Percentiles rank a stretch among this genome's conserved stretches.
Conservation (phyloP, 2,797 vertebrate genomes). For the Alca torda region DNA sequence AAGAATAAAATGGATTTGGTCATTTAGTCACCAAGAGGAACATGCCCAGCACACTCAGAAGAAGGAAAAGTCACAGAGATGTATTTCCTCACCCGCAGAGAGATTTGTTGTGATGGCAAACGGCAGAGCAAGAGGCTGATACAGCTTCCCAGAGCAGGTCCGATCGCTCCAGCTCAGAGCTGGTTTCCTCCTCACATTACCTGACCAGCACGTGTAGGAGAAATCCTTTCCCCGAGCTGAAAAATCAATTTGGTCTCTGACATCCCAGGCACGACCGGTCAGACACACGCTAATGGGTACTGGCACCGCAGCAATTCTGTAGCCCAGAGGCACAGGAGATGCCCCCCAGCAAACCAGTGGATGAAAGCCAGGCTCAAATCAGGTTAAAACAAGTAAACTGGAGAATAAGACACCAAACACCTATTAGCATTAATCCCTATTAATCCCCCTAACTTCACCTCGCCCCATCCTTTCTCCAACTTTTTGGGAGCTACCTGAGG, state of each 20-base stretch:
- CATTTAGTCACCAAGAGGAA: background rate
- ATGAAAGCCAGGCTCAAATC: background rate
- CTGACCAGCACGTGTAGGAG: background rate
- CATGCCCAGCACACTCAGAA: fast-evolving
- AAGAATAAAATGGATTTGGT: background rate
- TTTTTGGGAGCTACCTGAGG: background rate
- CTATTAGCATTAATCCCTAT: background rate
- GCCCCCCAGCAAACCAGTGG: background rate
- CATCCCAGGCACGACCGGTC: background rate
- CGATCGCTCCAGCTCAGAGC: background rate
- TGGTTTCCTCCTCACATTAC: background rate
- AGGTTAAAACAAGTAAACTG: background rate
- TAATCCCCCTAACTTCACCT: background rate
- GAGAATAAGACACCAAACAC: background rate
- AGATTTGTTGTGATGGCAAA: background rate
- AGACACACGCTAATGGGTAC: fast-evolving
- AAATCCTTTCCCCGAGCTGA: background rate
- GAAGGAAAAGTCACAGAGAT: background rate
- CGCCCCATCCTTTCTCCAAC: background rate
- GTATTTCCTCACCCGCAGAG: background rate
- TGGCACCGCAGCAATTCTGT: background rate
- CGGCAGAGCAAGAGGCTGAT: background rate
- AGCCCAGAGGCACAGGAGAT: background rate
- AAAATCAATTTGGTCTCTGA: background rate
- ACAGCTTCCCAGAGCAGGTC: background rate